Conservation (phyloP, 2,113 vertebrate genomes). For the Clinocottus analis region DNA sequence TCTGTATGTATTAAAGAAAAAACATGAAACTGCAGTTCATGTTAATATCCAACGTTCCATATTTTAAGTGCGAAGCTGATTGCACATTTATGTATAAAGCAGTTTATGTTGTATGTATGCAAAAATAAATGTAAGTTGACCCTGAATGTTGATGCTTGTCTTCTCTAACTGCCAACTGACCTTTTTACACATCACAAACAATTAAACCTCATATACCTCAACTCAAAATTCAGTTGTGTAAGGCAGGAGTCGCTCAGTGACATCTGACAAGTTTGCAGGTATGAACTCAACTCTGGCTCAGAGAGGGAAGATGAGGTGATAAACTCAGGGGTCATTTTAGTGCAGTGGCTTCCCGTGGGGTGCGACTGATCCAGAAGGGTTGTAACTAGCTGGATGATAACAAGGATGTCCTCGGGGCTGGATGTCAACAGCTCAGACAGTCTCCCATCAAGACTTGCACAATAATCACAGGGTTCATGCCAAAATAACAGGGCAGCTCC, state of each 20-base stretch:
- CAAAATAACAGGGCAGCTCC: too few species aligned
- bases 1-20: slow-evolving; percentile 78
- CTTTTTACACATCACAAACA: background rate
- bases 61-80: slow-evolving; percentile 78
- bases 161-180: background rate
- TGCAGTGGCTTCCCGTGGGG: too few species aligned
- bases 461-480: too few species aligned
- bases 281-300: too few species aligned
- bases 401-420: too few species aligned
- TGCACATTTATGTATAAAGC: slow-evolving; percentile 83
- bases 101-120: slow-evolving; percentile 87
- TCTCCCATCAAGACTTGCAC: too few species aligned
- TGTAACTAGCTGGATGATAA: too few species aligned
- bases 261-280: background rate
- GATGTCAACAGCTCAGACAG: too few species aligned
- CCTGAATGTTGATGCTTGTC: slow-evolving; percentile 22
- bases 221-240: background rate
- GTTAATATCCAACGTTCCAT: slow-evolving; percentile 79
- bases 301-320: too few species aligned
- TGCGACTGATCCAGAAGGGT: too few species aligned
- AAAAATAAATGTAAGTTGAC: slow-evolving; percentile 85
- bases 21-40: slow-evolving; percentile 75
- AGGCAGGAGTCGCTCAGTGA: background rate
- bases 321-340: too few species aligned
- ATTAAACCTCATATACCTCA: background rate